These are phyloP conservation scores for Chloroceryle amazona DNA, from an alignment of 2,797 vertebrate species.

Conservation along the genomic window DNA sequence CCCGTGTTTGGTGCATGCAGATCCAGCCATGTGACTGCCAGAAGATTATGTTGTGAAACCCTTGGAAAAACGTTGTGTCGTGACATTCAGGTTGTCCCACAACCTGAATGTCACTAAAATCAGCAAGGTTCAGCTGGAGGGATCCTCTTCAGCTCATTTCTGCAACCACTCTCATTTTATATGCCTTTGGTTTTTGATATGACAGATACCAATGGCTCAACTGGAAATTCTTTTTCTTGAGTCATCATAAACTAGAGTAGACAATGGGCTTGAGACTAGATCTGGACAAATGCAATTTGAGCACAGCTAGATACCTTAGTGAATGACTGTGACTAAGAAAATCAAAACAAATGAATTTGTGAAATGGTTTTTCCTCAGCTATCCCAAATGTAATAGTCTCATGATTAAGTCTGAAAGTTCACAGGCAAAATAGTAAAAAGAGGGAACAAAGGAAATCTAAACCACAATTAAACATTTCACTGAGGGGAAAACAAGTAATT, in stretches of 20 bases:
- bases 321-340: background rate
- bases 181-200: background rate
- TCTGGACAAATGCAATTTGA: background rate
- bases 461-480: background rate
- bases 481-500: background rate
- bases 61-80: background rate
- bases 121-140: fast-evolving
- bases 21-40: background rate
- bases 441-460: background rate
- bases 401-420: conserved; percentile 1
- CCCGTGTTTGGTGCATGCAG: background rate
- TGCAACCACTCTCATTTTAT: background rate
- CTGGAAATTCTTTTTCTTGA: background rate
- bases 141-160: background rate
- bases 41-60: background rate
- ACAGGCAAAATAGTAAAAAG: background rate
- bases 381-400: background rate
- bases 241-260: background rate
- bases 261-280: background rate
- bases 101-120: background rate
- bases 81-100: too few relatives aligned
- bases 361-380: background rate
- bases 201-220: background rate
- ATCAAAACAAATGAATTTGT: background rate
- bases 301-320: background rate